Conservation (phyloP, 2,113 vertebrate genomes). For the Myotis brandtii region DNA sequence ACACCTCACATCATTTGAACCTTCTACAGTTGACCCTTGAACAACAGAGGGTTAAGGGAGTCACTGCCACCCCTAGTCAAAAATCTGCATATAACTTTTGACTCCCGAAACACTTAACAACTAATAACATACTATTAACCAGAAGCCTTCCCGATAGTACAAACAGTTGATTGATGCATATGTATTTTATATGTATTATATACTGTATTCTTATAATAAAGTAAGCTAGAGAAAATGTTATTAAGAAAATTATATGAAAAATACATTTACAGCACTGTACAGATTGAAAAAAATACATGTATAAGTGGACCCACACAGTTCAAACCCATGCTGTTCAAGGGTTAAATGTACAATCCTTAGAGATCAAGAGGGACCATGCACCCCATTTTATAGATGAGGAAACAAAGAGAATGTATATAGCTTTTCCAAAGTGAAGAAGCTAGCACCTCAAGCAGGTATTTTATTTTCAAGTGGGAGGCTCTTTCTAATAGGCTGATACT, state of each 20-base stretch:
- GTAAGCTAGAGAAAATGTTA: neutral
- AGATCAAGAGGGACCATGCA: neutral
- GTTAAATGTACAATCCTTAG: neutral
- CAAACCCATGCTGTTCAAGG: neutral
- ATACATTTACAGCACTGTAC: neutral
- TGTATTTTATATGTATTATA: neutral
- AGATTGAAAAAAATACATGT: neutral
- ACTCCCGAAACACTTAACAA: neutral
- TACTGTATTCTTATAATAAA: neutral
- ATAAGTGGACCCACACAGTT: neutral
- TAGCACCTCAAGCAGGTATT: neutral
- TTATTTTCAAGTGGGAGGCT: constrained; percentile 8
- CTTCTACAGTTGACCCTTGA: neutral
- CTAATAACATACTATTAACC: neutral
- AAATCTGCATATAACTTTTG: neutral
- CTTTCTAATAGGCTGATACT: neutral
- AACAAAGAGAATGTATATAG: neutral
- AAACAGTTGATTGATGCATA: neutral
- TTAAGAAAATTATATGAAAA: neutral
- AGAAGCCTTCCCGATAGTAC: neutral
- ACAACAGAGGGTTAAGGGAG: neutral
- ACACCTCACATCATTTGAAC: neutral
- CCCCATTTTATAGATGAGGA: constrained; percentile 10
- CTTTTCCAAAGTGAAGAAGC: neutral
- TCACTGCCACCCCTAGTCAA: neutral